These are phyloP conservation scores for Oligia fasciuncula DNA, from an alignment of 2,888 invertebrate species.

Conservation along the genomic window DNA sequence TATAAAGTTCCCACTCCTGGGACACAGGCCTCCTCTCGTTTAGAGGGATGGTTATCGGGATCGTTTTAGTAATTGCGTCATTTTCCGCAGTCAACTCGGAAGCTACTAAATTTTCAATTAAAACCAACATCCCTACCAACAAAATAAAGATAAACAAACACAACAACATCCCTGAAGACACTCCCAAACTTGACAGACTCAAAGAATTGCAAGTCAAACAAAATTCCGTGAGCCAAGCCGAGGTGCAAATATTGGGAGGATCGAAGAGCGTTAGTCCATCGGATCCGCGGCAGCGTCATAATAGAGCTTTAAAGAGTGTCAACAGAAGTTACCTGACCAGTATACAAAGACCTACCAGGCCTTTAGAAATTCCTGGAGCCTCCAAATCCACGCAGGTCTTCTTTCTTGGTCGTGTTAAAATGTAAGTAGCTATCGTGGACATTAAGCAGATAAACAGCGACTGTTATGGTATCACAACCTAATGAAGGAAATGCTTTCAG, in stretches of 20 bases:
- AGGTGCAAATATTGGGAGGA: slow-evolving; percentile 66
- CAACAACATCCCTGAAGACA: background rate
- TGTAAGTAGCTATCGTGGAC: slow-evolving; percentile 73
- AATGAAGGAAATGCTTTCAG: slow-evolving; percentile 74
- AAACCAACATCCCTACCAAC: background rate
- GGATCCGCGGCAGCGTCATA: slow-evolving; percentile 65
- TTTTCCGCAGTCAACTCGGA: background rate
- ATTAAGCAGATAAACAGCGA: slow-evolving; percentile 76
- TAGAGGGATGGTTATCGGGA: too few relatives aligned
- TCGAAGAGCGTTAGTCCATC: slow-evolving; percentile 57
- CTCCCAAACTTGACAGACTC: slow-evolving; percentile 35
- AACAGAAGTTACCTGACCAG: slow-evolving; percentile 71
- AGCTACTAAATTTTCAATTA: background rate
- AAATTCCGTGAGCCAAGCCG: slow-evolving; percentile 35
- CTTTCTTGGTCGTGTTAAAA: slow-evolving; percentile 69
- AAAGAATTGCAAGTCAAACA: slow-evolving; percentile 56
- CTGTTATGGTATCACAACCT: slow-evolving; percentile 65
- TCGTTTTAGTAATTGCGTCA: too few relatives aligned
- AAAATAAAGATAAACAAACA: slow-evolving; percentile 8
- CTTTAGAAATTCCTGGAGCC: background rate
- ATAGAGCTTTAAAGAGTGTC: slow-evolving; percentile 76
- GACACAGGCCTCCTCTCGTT: background rate
- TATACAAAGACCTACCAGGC: slow-evolving; percentile 50
- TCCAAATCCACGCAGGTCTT: slow-evolving; percentile 51
- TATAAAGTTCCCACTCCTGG: background rate